These are phyloP conservation scores for Numenius phaeopus DNA, from an alignment of 2,797 vertebrate species.

Conservation along the genomic window DNA sequence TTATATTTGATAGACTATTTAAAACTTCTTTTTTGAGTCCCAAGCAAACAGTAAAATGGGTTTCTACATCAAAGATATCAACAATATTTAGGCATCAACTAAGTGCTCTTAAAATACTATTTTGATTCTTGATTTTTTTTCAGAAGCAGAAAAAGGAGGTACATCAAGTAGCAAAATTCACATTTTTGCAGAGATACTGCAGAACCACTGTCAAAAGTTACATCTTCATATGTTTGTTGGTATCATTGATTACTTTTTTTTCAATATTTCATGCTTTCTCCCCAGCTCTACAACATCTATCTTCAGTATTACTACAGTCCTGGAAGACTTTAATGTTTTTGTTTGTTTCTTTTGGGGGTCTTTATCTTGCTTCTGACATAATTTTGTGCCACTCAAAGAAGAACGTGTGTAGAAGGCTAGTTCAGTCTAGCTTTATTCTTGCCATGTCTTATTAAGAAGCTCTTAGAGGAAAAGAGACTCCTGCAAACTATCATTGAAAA, in stretches of 20 bases:
- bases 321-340: not conserved
- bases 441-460: not conserved
- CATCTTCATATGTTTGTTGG: not conserved
- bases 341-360: not conserved
- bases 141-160: not conserved
- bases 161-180: not conserved
- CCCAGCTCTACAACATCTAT: not conserved
- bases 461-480: not conserved
- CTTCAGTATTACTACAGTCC: not conserved
- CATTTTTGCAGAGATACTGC: not conserved
- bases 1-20: slow-evolving; percentile 1
- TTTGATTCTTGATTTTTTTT: not conserved
- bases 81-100: not conserved
- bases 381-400: not conserved
- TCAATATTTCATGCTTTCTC: not conserved
- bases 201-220: not conserved
- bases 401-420: not conserved
- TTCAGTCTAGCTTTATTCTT: not conserved
- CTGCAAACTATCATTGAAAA: not conserved
- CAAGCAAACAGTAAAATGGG: not conserved
- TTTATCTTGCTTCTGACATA: not conserved
- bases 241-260: not conserved
- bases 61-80: not conserved
- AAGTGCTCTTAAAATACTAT: not conserved
- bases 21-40: not conserved